Evolutionary conservation across 1,140 invertebrate species (phyloP).

Genomic region (Brachionus paranguensis): DNA sequence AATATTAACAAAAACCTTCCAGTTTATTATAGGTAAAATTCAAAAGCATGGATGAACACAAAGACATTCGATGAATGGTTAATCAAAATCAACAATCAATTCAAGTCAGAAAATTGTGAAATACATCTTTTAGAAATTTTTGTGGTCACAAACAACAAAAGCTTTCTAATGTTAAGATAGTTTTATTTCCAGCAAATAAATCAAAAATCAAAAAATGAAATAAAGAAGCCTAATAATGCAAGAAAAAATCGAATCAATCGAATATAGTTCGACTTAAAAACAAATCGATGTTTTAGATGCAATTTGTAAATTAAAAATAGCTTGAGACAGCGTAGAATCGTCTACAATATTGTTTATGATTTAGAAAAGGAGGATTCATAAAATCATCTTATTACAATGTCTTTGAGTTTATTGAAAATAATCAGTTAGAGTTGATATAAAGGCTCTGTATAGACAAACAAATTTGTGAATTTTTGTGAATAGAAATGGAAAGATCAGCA

Average conservation of each 20-base stretch:
- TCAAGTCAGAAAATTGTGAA: no score
- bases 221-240: background rate
- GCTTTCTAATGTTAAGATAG: slow-evolving; percentile 46
- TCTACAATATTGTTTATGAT: slow-evolving; percentile 1
- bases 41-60: no score
- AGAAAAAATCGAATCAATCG: background rate
- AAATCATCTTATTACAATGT: background rate
- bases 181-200: slow-evolving; percentile 43
- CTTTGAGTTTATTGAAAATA: background rate
- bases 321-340: slow-evolving; percentile 20
- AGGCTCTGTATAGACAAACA: no score
- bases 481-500: no score
- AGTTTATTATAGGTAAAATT: no score
- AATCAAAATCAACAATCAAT: no score
- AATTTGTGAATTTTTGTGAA: no score
- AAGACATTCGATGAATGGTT: no score
- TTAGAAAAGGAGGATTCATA: background rate
- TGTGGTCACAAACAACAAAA: slow-evolving; percentile 47
- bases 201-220: slow-evolving; percentile 39
- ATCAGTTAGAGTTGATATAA: no score
- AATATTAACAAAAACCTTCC: no score
- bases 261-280: background rate
- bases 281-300: slow-evolving; percentile 15
- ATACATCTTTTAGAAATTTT: no score
- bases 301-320: slow-evolving; percentile 16